Evolutionary conservation across 2,888 invertebrate species (phyloP).

Genomic region (Melipona beecheii): DNA sequence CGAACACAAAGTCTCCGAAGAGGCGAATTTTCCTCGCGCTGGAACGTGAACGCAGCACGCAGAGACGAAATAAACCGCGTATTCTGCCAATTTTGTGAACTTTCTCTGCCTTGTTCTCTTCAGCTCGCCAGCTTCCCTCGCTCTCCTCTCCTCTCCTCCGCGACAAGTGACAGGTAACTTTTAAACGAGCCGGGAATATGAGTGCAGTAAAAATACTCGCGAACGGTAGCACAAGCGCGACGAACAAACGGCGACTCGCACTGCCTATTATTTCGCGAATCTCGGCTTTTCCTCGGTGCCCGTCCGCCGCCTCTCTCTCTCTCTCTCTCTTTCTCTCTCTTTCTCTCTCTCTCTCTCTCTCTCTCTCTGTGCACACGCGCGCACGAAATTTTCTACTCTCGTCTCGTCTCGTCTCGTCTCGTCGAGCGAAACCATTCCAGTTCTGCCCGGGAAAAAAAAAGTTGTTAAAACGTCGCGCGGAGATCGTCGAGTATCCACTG

Average conservation of each 20-base stretch:
- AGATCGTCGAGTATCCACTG: background rate
- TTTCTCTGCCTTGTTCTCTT: background rate
- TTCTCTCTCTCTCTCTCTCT: too few relatives aligned
- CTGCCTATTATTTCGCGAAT: constrained; percentile 50
- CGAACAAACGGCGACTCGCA: constrained; percentile 49
- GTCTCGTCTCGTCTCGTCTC: background rate
- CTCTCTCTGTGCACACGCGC: constrained; percentile 6
- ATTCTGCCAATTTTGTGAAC: constrained; percentile 56
- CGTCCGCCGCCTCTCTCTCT: background rate
- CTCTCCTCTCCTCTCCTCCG: background rate
- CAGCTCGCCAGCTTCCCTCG: background rate
- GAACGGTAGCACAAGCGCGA: constrained; percentile 24
- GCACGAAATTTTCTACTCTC: constrained; percentile 19
- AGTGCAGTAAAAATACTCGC: constrained; percentile 59
- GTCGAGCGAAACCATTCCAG: background rate
- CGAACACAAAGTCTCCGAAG: too few relatives aligned
- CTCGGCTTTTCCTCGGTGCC: constrained; percentile 26
- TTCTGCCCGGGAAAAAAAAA: background rate
- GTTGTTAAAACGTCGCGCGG: constrained; percentile 1
- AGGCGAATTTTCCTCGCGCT: background rate
- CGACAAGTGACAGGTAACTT: constrained; percentile 56
- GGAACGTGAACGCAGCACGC: too few relatives aligned
- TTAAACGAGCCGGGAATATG: constrained; percentile 41
- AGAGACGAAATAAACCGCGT: constrained; percentile 57
- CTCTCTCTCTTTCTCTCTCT: too few relatives aligned